Conservation (phyloP, 2,797 vertebrate species). For the Hydrocynus forskahlii region DNA sequence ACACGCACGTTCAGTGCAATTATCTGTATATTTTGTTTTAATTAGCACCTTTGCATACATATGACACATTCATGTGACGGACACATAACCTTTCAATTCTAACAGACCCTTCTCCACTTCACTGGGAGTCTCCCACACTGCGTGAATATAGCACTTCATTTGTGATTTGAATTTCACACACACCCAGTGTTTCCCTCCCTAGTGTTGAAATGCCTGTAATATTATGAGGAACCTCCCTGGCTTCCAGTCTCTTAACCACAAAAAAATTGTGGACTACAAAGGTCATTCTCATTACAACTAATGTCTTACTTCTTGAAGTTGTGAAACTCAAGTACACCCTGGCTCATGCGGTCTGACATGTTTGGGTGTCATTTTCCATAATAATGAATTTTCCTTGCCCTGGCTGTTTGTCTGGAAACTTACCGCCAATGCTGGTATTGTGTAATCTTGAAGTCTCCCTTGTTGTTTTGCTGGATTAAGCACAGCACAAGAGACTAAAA, state of each 20-base stretch:
- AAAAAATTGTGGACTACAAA: constrained; percentile 10
- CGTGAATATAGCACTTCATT: constrained; percentile 2
- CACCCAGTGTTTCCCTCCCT: constrained; percentile 24
- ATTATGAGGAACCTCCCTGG: constrained; percentile 20
- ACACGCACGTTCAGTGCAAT: not conserved
- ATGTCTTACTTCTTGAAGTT: constrained; percentile 16
- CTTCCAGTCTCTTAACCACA: constrained; percentile 27
- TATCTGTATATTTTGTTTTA: not conserved
- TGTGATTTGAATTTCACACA: not conserved
- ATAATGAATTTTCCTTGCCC: not conserved
- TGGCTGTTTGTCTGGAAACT: not conserved
- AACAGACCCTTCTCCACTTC: not conserved
- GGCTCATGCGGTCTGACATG: constrained; percentile 6
- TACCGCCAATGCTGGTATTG: not conserved
- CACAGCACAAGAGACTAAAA: not conserved
- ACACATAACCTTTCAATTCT: no score
- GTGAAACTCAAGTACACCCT: constrained; percentile 25
- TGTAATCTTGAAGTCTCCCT: not conserved
- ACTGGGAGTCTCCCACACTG: not conserved
- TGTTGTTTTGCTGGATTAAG: not conserved
- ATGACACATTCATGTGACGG: no score
- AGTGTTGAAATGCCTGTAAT: constrained; percentile 16
- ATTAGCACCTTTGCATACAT: no score
- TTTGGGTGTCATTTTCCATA: not conserved
- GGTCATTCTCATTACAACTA: constrained; percentile 6